Evolutionary conservation across 2,797 vertebrate genomes (phyloP).

Genomic region (Sebastes diploproa): DNA sequence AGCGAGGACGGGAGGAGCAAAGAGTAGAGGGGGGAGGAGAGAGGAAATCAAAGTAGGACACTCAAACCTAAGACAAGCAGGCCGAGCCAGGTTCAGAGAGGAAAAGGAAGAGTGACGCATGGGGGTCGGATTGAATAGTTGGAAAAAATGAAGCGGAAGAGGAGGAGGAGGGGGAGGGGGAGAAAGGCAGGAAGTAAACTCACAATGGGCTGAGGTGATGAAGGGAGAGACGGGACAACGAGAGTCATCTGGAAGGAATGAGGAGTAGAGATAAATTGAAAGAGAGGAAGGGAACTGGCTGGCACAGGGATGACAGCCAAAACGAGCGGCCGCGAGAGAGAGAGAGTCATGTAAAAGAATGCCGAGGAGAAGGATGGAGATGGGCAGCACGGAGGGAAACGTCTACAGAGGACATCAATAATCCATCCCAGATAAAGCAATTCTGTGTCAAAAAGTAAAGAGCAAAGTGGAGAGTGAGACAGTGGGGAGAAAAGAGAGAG

Average conservation of each 20-base stretch:
- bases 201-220: constrained; percentile 52
- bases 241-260: constrained; percentile 69
- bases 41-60: constrained; percentile 63
- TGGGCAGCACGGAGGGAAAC: constrained; percentile 4
- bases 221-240: constrained; percentile 10
- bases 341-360: constrained; percentile 42
- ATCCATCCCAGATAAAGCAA: constrained; percentile 67
- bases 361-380: constrained; percentile 14
- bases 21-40: neutral
- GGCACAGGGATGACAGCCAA: constrained; percentile 57
- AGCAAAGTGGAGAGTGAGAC: constrained; percentile 10
- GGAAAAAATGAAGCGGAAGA: neutral
- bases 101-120: constrained; percentile 21
- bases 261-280: constrained; percentile 42
- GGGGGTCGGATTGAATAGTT: neutral
- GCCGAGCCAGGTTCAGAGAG: constrained; percentile 20
- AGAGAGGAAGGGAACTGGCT: constrained; percentile 48
- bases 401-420: constrained; percentile 59
- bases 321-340: constrained; percentile 41
- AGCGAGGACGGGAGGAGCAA: constrained; percentile 26
- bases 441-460: constrained; percentile 46
- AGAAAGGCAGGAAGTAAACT: constrained; percentile 27
- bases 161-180: neutral
- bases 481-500: neutral
- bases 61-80: constrained; percentile 44